Conservation (phyloP, 2,888 invertebrate species). For the Drosophila cognata region DNA sequence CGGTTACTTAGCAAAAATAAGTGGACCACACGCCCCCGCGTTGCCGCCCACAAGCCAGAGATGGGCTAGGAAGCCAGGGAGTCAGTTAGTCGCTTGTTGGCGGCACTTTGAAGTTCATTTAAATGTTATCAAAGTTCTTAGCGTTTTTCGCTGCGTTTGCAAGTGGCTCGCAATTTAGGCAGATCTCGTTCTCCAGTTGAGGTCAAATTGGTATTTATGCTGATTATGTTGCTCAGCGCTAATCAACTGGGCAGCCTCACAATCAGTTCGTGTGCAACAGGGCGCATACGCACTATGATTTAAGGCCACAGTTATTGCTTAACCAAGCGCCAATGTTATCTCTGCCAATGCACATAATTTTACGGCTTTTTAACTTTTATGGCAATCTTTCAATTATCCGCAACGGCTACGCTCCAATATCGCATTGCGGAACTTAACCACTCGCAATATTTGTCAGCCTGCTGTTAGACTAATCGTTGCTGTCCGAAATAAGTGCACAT, state of each 20-base stretch:
- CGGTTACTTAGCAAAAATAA: conserved; percentile 52
- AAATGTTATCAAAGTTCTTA: conserved; percentile 79
- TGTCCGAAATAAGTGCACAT: conserved; percentile 17
- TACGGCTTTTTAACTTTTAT: conserved; percentile 52
- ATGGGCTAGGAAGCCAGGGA: conserved; percentile 25
- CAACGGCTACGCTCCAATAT: conserved; percentile 27
- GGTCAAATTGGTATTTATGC: conserved; percentile 29
- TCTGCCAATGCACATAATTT: conserved; percentile 47
- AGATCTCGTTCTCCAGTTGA: conserved; percentile 8
- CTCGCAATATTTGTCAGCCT: conserved; percentile 23
- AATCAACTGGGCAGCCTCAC: conserved; percentile 29
- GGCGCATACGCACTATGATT: conserved; percentile 74
- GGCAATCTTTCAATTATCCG: conserved; percentile 55
- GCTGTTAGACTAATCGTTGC: neutral
- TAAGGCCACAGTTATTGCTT: conserved; percentile 50
- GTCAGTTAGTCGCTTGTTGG: conserved; percentile 53
- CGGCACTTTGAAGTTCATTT: conserved; percentile 82
- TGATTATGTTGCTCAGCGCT: conserved; percentile 49
- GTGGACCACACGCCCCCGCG: conserved; percentile 33
- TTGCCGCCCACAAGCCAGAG: conserved; percentile 11
- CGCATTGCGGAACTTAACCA: conserved; percentile 12
- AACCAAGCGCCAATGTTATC: conserved; percentile 52
- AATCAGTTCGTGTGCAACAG: conserved; percentile 46
- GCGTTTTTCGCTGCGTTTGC: conserved; percentile 72
- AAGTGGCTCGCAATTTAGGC: conserved; percentile 63